Base-by-base conservation (phyloP, 2,797 vertebrate genomes). In the Megalops cyprinoides region DNA sequence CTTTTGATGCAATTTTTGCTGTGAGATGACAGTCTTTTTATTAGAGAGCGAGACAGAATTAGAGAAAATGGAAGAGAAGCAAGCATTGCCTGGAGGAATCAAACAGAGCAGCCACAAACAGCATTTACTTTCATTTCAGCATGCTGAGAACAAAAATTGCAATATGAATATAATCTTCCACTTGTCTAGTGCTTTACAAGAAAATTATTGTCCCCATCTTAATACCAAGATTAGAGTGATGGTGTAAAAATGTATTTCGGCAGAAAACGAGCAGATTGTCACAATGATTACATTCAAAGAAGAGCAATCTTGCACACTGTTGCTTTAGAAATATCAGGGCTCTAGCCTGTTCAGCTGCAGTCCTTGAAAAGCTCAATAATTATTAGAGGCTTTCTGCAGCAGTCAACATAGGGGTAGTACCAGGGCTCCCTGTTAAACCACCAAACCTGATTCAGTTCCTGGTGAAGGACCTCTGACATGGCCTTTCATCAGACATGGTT, bases 171-270 rank as follows among this genome's bases (percentile, higher is more conserved):
- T 89, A 83, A 88, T 88, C 82, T 90, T 87, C 84, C 81, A 88
- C 87, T 90, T 85, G 84, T 90, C 86, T 87, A 77, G 79, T 79
- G 81, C 82, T 90, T 90, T 88, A 89, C 85, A 83, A 85, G 81
- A 82, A 85, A 89, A 90, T 86, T 1, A 86, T 87, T 86, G 82
- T 79, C 83, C 79, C 84, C 60, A 53, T 89, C 83, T 87, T 81
- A 86, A 87, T 81, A 87, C 79, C 87, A 84, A 81, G 85, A 83
- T 85, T 82, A 82, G 77, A 87, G 83, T 81, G 77, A 75, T 82
- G 71, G 53, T 85, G 84, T 86, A 84, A 79, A 85, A 83, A 15
- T 78, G 79, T 87, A 87, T 89, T 79, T 83, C 85, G 76, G 85
- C 71, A 44, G 69, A 83, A 88, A 87, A 89, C 85, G 82, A 91